Evolutionary conservation across 2,888 invertebrate species (phyloP), one percentile per base, ranked within the genome.

Genomic region (Cantharis flavilabris): DNA sequence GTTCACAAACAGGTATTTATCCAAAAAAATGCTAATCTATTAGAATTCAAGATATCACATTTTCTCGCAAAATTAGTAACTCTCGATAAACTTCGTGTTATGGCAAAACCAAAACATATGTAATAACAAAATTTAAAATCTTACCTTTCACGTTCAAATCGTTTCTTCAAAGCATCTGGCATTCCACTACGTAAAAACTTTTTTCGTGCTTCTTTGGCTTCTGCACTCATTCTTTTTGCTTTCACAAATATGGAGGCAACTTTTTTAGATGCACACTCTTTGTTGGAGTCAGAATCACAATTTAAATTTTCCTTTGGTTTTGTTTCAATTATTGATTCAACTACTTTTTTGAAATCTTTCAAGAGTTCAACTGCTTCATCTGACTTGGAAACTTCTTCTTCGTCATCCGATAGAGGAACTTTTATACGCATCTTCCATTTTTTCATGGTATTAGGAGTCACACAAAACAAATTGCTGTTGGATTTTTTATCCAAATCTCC

Each of bases 131-230:
- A 69, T 65, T 69, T 26, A 71, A 71, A 69, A 67, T 62, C 26
- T 30, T 75, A 69, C 80, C 73, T 79, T 83, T 90, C 90, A 79
- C 90, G 91, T 62, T 86, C 88, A 73, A 89, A 88, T 75, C 89
- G 89, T 84, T 91, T 92, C 80, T 91, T 92, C 69, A 93, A 86
- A 80, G 90, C 90, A 26, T 93, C 92, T 10, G 94, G 93, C 7
- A 94, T 90, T n/a, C 94, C 94, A 79, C 95, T 94, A 81, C 92
- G 90, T 62, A 95, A 88, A 87, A 95, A 95, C 78, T 91, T 90
- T 79, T 91, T 91, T 82, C 92, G 92, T 5, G 95, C 94, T 85
- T 92, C 91, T 67, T 92, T 76, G 64, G 90, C 87, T 72, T 88
- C 90, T 14, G 91, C 89, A 88, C 93, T 92, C 14, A 90, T 84